A percentile compares a stretch with the other conserved stretches of the same genome.
Conservation (phyloP, 2,113 vertebrate genomes). For the Geothlypis trichas region DNA sequence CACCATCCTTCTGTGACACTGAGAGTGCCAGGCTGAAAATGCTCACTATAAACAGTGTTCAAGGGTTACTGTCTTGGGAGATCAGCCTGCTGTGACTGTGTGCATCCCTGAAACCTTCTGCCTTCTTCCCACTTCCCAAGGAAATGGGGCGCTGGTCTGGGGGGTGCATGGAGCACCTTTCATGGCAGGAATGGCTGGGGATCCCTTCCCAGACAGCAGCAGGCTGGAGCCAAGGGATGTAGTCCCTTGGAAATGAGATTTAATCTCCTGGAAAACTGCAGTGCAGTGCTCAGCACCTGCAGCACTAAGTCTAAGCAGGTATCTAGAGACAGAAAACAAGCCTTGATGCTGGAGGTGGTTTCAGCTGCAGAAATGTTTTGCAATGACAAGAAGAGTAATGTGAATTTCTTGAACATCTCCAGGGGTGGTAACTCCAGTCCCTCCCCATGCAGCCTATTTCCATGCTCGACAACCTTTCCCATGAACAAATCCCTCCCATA, state of each 20-base stretch:
- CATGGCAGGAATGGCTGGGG: not conserved
- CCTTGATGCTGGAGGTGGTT: not conserved
- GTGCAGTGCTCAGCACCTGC: not conserved
- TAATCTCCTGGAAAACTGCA: not conserved
- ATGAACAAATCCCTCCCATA: not conserved
- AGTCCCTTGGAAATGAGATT: not conserved
- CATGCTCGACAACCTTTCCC: too few species aligned
- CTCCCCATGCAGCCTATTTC: not conserved
- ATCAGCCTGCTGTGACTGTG: not conserved
- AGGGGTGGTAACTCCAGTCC: not conserved
- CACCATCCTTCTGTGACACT: constrained; percentile 17
- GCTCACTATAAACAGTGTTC: not conserved
- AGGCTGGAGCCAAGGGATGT: not conserved
- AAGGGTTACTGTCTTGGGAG: not conserved
- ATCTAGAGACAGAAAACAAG: not conserved
- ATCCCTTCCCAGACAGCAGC: not conserved
- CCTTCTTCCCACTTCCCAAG: not conserved
- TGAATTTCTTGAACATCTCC: not conserved
- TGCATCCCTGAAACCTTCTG: not conserved
- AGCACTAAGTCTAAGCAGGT: not conserved
- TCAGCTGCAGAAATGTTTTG: not conserved
- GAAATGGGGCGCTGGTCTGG: not conserved
- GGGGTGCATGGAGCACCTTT: not conserved
- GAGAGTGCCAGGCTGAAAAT: not conserved
- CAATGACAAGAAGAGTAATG: not conserved